Conservation (phyloP, 2,888 invertebrate genomes). For the Agrotis segetum region DNA sequence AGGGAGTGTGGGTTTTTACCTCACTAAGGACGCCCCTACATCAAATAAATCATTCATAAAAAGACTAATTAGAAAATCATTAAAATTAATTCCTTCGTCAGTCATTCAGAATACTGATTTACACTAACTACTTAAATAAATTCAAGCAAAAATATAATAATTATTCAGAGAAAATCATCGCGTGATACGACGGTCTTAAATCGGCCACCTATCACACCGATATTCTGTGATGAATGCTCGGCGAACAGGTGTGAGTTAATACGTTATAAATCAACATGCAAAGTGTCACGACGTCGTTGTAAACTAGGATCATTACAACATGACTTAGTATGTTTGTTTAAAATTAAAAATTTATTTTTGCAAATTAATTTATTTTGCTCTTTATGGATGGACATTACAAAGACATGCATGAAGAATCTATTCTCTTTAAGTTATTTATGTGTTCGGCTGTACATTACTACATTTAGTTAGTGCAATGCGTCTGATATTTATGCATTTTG, state of each 20-base stretch:
- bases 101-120: conserved; percentile 43
- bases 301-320: conserved; percentile 19
- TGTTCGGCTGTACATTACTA: not conserved
- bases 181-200: conserved; percentile 57
- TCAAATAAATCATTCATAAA: not conserved
- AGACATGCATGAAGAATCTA: not conserved
- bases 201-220: conserved; percentile 42
- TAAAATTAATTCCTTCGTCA: conserved; percentile 51
- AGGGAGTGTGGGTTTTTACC: too few species aligned
- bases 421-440: conserved; percentile 13
- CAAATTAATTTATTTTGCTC: conserved; percentile 18
- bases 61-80: not conserved
- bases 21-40: not conserved
- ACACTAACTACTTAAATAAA: conserved; percentile 1
- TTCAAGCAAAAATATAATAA: conserved; percentile 66
- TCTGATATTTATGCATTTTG: too few species aligned
- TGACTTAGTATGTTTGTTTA: conserved; percentile 8
- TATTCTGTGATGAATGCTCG: conserved; percentile 13
- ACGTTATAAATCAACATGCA: conserved; percentile 25
- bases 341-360: conserved; percentile 13
- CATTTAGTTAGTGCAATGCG: not conserved
- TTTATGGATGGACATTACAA: conserved; percentile 11
- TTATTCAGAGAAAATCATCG: conserved; percentile 65
- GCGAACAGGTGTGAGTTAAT: conserved; percentile 36
- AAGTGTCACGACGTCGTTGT: conserved; percentile 6